Percentiles rank a stretch among this genome's conserved stretches.
phyloP scores from a whole-genome alignment of 2,113 vertebrate genomes.

The Raja brachyura region DNA sequence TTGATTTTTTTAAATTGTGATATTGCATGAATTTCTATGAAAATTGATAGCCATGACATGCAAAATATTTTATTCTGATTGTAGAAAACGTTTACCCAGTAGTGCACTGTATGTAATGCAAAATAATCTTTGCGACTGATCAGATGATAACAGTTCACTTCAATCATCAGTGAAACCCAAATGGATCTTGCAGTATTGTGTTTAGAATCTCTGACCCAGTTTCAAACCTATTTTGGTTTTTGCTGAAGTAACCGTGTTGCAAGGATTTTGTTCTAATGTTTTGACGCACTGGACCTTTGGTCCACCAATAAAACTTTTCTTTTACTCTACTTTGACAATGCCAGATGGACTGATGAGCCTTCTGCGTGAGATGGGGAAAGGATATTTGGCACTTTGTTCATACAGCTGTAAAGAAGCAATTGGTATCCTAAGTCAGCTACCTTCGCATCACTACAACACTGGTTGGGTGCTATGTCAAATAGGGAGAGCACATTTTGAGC shows the following conservation, averaged over 20 bases:
- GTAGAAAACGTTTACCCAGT: not conserved
- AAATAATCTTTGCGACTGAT: not conserved
- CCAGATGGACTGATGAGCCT: constrained; percentile 91
- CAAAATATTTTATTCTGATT: not conserved
- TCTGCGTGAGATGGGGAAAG: constrained; percentile 89
- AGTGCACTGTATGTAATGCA: not conserved
- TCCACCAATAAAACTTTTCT: constrained; percentile 34
- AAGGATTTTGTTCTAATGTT: not conserved
- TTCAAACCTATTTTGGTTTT: not conserved
- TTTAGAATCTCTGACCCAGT: no score
- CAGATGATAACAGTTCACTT: not conserved
- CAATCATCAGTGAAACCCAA: not conserved
- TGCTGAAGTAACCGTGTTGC: not conserved
- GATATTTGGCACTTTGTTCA: constrained; percentile 87
- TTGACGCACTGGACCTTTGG: not conserved
- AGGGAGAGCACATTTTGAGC: constrained; percentile 90
- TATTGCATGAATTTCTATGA: not conserved
- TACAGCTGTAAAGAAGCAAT: constrained; percentile 97
- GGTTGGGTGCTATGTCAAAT: constrained; percentile 95
- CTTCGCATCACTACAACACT: constrained; percentile 95
- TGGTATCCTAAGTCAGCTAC: constrained; percentile 80
- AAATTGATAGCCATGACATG: not conserved
- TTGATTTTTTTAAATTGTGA: not conserved
- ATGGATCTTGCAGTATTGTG: no score
- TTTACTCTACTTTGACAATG: constrained; percentile 46